Evolutionary conservation across 2,888 invertebrate species (phyloP), one percentile per base, ranked within the genome.

Genomic region (Diaphora mendica): DNA sequence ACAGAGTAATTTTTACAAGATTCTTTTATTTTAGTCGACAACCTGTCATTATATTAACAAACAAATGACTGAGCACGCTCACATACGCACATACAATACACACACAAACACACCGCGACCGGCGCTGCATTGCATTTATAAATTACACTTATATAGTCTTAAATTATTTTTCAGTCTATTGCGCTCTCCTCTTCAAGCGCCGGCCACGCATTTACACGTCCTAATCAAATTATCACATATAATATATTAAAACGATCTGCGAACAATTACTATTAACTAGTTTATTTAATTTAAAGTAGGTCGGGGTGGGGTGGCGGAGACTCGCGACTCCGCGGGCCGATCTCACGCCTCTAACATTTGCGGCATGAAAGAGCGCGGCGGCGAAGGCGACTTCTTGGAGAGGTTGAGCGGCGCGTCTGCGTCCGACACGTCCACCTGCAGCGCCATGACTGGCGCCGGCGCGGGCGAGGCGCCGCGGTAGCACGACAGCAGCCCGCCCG

Each of bases 391-490:
- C 97, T 92, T 98, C 97, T 98, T 98, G 92, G 98, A 98, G 87
- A 99, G 96, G 96, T 99, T 99, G 83, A 99, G 96, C 73, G 99
- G 99, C 87, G 98, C 98, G 84, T 98, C 98, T 88, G 98, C 97
- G 83, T 98, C 98, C 89, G 98, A 98, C 85, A 98, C 98, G 92
- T 98, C 98, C 85, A 98, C 96, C 90, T 98, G 98, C 86, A 95
- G 91, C 86, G 92, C 92, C 83, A 93, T 87, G 82, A 91, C 97
- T 95, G 83, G 95, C 91, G 87, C 86, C 67, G 92, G 91, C 84
- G 91, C 97, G 95, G 82, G 96, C 88, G 90, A 92, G 77, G 90
- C 90, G 77, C 92, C 92, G 79, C 93, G 93, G 89, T 90, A 91
- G 92, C 93, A 93, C 68, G 91, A 78, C 68, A 92, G 89, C 80